A percentile compares a stretch with the other conserved stretches of the same genome.
phyloP scores from a whole-genome alignment of 2,113 vertebrate species.

The Corythoichthys haematopterus region DNA sequence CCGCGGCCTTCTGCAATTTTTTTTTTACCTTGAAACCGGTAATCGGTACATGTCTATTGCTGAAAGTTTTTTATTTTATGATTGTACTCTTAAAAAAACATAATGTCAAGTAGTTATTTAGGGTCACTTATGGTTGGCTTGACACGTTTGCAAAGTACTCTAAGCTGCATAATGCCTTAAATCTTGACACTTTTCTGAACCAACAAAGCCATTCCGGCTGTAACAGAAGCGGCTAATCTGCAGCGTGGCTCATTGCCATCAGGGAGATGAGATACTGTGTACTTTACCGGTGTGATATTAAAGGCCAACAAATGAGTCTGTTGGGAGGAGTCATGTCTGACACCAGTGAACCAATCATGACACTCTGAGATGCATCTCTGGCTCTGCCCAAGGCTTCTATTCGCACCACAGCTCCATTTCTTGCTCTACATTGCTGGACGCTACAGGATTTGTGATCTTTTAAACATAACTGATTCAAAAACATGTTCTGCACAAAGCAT shows the following conservation, averaged over 20 bases:
- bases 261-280: constrained; percentile 51
- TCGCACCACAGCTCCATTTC: constrained; percentile 30
- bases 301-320: constrained; percentile 47
- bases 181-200: background rate
- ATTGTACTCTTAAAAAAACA: background rate
- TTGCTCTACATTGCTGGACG: constrained; percentile 33
- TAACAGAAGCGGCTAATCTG: constrained; percentile 45
- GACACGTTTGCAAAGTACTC: background rate
- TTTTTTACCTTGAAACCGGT: no score
- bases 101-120: background rate
- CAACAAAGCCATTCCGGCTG: constrained; percentile 19
- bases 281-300: constrained; percentile 43
- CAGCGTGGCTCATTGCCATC: constrained; percentile 41
- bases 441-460: background rate
- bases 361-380: constrained; percentile 41
- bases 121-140: background rate
- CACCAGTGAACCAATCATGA: constrained; percentile 45
- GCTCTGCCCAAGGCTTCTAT: constrained; percentile 35
- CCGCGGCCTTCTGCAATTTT: no score
- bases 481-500: background rate
- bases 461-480: background rate
- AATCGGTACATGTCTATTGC: no score
- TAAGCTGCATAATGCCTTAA: constrained; percentile 4
- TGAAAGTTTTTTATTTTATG: background rate
- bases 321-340: constrained; percentile 57